A percentile compares a stretch with the other conserved stretches of the same genome.
Conservation (phyloP, 2,797 vertebrate genomes). For the Sus cebifrons region DNA sequence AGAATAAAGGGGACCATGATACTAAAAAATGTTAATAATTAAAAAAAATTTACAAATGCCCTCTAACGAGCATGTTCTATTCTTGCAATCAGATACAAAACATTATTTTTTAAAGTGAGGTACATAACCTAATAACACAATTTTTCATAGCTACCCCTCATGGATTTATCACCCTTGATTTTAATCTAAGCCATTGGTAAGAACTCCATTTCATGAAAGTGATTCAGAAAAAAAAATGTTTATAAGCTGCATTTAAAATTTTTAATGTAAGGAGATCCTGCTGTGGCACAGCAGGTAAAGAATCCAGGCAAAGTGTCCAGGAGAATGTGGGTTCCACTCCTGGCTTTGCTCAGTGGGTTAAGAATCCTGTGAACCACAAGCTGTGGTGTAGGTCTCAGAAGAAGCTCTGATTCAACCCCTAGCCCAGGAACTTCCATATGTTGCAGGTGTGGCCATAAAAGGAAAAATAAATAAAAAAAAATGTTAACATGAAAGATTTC, state of each 20-base stretch:
- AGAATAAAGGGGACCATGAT: not conserved
- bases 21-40: not conserved
- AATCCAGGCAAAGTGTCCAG: too few relatives aligned
- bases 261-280: not conserved
- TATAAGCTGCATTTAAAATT: not conserved
- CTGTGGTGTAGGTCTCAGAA: too few relatives aligned
- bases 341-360: too few relatives aligned
- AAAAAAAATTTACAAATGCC: not conserved
- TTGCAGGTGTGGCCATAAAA: too few relatives aligned
- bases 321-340: too few relatives aligned
- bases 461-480: not conserved
- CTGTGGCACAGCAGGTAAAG: too few relatives aligned
- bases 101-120: slow-evolving; percentile 11
- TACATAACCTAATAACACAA: not conserved
- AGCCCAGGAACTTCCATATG: too few relatives aligned
- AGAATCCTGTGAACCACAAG: too few relatives aligned
- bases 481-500: slow-evolving; percentile 1
- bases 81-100: slow-evolving; percentile 22
- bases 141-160: slow-evolving; percentile 8
- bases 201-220: not conserved
- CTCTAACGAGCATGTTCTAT: not conserved
- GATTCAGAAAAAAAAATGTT: slow-evolving; percentile 46
- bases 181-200: slow-evolving; percentile 22
- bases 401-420: too few relatives aligned
- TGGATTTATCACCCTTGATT: slow-evolving; percentile 27